Evolutionary conservation across 2,797 vertebrate genomes (phyloP).

Genomic region (Anisognathus igniventris): DNA sequence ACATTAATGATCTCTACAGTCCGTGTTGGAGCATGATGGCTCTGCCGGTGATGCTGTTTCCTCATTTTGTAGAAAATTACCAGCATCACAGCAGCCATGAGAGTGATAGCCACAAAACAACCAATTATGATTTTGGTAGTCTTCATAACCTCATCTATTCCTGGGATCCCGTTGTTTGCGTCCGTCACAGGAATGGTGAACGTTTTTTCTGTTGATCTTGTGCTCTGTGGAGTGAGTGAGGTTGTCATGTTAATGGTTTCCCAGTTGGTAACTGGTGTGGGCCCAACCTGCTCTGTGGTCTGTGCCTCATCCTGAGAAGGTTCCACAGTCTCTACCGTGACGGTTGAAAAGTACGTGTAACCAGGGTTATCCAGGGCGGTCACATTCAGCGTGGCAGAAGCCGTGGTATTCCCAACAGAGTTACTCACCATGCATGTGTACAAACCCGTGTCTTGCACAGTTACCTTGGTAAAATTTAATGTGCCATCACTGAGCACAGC

Average conservation of each 20-base stretch:
- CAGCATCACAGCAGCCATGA: conserved; percentile 99
- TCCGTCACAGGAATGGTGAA: conserved; percentile 92
- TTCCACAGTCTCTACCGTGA: conserved; percentile 98
- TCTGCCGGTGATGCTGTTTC: conserved; percentile 99
- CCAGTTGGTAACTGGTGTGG: conserved; percentile 85
- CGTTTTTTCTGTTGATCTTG: conserved; percentile 90
- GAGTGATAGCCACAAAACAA: conserved; percentile 98
- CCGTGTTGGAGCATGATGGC: conserved; percentile 92
- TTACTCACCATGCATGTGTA: conserved; percentile 99
- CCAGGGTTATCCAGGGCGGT: conserved; percentile 89
- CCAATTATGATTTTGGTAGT: conserved; percentile 99
- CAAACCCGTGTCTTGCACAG: conserved; percentile 94
- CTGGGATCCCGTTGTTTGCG: conserved; percentile 84
- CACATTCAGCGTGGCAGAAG: conserved; percentile 95
- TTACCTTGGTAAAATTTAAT: conserved; percentile 97
- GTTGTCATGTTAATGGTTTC: conserved; percentile 89
- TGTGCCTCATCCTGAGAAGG: conserved; percentile 91
- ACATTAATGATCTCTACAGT: conserved; percentile 99
- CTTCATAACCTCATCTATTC: conserved; percentile 99
- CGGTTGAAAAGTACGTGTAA: conserved; percentile 97
- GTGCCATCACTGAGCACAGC: conserved; percentile 97
- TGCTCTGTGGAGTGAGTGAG: conserved; percentile 85
- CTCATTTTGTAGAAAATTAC: conserved; percentile 99
- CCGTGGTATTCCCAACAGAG: conserved; percentile 97
- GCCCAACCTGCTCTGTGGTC: conserved; percentile 88